Percentiles rank a stretch among this genome's conserved stretches.
Conservation (phyloP, 2,888 invertebrate species). For the Drepana falcataria region DNA sequence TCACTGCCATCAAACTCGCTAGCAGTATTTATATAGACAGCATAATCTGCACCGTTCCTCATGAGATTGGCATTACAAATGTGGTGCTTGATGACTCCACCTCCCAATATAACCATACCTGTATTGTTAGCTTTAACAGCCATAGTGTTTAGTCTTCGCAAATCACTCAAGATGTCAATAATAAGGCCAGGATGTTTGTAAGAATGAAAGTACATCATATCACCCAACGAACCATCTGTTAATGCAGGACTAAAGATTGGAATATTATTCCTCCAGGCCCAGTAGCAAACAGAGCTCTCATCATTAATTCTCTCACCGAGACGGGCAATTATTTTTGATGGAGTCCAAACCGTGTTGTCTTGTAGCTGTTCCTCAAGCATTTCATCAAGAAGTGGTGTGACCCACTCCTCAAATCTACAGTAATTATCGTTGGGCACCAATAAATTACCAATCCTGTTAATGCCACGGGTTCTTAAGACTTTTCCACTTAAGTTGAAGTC, state of each 20-base stretch:
- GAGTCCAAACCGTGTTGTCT: constrained; percentile 90
- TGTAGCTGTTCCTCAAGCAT: constrained; percentile 92
- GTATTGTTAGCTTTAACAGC: constrained; percentile 94
- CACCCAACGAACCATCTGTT: constrained; percentile 98
- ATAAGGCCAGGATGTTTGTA: constrained; percentile 94
- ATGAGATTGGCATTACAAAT: constrained; percentile 99
- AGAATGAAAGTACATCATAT: constrained; percentile 99
- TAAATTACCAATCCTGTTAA: constrained; percentile 93
- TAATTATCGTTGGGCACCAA: constrained; percentile 99
- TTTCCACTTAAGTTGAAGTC: constrained; percentile 92
- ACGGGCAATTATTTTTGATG: constrained; percentile 79
- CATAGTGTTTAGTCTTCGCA: constrained; percentile 93
- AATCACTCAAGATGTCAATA: constrained; percentile 95
- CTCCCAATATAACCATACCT: constrained; percentile 98
- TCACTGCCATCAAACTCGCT: constrained; percentile 99
- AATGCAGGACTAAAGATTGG: constrained; percentile 98
- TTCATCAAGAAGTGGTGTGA: constrained; percentile 93
- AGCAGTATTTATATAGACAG: constrained; percentile 96
- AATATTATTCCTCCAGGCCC: constrained; percentile 97
- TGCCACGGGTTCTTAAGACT: constrained; percentile 88
- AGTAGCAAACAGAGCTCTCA: constrained; percentile 95
- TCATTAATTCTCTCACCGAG: constrained; percentile 95
- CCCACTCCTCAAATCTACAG: constrained; percentile 98
- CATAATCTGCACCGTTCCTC: constrained; percentile 98
- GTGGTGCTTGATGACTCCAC: constrained; percentile 98